Evolutionary conservation across 2,113 vertebrate species (phyloP), one percentile per base, ranked within the genome.

Genomic region (Prunella fulvescens): DNA sequence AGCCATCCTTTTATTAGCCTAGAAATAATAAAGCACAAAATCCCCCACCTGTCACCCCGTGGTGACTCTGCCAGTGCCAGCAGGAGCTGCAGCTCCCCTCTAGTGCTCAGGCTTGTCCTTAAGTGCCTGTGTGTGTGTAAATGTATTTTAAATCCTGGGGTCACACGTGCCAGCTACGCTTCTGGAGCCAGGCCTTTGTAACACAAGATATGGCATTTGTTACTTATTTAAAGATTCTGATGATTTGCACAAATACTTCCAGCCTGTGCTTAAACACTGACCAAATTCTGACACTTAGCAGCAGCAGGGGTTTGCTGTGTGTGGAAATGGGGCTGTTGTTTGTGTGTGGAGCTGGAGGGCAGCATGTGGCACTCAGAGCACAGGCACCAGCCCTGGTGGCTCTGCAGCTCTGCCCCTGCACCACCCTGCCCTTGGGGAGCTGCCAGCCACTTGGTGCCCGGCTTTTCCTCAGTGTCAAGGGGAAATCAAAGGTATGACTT

Each of bases 311-410:
- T 17, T 67, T n/a, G 2, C 29, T 31, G 6, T n/a, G 10, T 51
- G 37, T 35, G 72, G 66, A 78, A 50, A 35, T 0, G 3, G 33
- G 47, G 11, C 40, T 1, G 0, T 26, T 62, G 4, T 35, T 54
- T 31, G 53, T 33, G 6, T 1, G 0, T 3, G 6, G 35, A 57
- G 48, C n/a, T 0, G 2, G 25, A 47, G 50, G 44, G 40, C 57
- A 65, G 10, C 0, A 1, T 31, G 51, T 4, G 0, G 10, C 33
- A 2, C n/a, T 29, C 4, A 0, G 48, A 29, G 48, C 29, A 4
- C 0, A 0, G 81, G 56, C 57, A 51, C 37, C 48, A 24, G 29
- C 48, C 53, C 37, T 18, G 0, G 35, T 7, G 7, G 8, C 62
- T 56, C 67, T 42, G 45, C 37, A 14, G 26, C 13, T 53, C 78